Evolutionary conservation across 2,888 invertebrate genomes (phyloP), one percentile per base, ranked within the genome.

Genomic region (Caradrina clavipalpis): DNA sequence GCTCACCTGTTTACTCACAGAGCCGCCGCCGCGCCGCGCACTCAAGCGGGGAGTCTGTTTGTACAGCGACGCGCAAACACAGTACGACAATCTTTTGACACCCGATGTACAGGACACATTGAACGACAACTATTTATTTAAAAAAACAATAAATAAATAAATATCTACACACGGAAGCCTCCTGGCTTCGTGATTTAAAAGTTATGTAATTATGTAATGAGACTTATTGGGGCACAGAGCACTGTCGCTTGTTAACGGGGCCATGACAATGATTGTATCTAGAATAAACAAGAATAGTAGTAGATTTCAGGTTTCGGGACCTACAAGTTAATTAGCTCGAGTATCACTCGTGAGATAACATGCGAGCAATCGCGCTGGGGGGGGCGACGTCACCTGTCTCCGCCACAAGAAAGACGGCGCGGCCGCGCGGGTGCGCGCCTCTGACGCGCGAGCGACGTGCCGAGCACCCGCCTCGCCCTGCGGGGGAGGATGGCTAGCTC

Each of bases 311-410:
- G 42, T 42, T 15, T 42, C 15, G 42, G 15, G 2, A 45, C 42
- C 15, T 45, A 45, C 11, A 39, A 10, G 39, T 39, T 39, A 10
- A 39, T 39, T 39, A 39, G 39, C 11, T 39, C 45, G 31, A 53
- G 56, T 31, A 58, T 35, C 26, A 51, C 39, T 53, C 17, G 45
- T 26, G 26, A 69, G 58, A 54, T 69, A 53, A 58, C 53, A 50
- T 22, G 17, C 19, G 22, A n/a, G 45, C 19, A 39, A 7, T 22
- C 50, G 31, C 6, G 10, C 6, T 8, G 1, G 15, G 10, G 11
- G 15, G 49, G 13, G 47, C 7, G n/a, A 8, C 53, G 54, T 78
- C 73, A 73, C 73, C 22, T 55, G 51, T 70, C 74, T 56, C n/a
- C 59, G 57, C 21, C 35, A 31, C 78, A 72, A 61, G 57, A 71